These are phyloP conservation scores for Lepus oiostolus DNA, from an alignment of 2,797 vertebrate species.

Conservation along the genomic window DNA sequence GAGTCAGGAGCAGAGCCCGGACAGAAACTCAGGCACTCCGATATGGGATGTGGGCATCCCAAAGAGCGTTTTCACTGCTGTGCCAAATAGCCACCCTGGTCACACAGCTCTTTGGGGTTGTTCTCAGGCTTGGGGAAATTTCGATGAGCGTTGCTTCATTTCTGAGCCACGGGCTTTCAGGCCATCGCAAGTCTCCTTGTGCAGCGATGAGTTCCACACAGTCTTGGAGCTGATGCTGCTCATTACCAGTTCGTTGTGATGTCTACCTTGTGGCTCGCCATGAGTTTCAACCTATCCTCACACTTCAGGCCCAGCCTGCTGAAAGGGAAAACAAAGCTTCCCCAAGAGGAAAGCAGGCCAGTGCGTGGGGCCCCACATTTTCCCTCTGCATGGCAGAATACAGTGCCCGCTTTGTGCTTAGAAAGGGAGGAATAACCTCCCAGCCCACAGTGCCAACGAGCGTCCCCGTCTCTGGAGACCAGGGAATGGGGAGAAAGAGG, in stretches of 20 bases:
- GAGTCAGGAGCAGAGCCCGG: too few species aligned
- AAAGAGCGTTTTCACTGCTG: too few species aligned
- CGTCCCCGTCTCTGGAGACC: neutral
- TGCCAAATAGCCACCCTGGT: too few species aligned
- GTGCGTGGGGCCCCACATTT: constrained; percentile 4
- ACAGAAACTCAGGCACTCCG: too few species aligned
- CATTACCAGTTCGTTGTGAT: too few species aligned
- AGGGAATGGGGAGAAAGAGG: too few species aligned
- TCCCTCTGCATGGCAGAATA: constrained; percentile 5
- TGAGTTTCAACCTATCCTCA: neutral
- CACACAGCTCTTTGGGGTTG: too few species aligned
- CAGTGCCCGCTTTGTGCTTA: constrained; percentile 63
- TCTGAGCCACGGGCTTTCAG: neutral
- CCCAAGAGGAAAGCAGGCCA: neutral
- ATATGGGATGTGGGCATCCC: too few species aligned
- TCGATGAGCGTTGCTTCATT: neutral
- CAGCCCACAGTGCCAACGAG: neutral
- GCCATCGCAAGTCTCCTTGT: neutral
- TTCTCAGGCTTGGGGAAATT: neutral
- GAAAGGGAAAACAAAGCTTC: constrained; percentile 27
- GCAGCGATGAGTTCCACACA: neutral
- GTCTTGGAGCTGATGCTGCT: neutral
- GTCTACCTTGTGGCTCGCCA: accelerated
- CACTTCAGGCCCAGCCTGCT: neutral
- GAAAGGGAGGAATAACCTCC: neutral